These are phyloP conservation scores for Carollia perspicillata DNA, from an alignment of 2,113 vertebrate species.

Conservation along the genomic window DNA sequence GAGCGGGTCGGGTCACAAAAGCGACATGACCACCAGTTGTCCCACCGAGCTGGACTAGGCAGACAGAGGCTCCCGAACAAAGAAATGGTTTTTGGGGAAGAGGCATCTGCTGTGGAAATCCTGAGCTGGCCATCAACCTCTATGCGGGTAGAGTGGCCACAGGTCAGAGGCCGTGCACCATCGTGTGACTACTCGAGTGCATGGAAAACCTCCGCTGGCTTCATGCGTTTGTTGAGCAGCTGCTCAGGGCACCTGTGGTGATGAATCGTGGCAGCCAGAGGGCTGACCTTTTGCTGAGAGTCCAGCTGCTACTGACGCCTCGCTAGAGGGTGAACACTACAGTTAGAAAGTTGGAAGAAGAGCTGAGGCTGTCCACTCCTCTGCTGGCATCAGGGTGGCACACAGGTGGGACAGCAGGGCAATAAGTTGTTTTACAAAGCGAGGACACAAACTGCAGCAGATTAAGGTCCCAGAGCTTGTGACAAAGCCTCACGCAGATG, in stretches of 20 bases:
- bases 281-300: background rate
- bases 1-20: background rate
- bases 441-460: background rate
- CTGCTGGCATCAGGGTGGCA: too few species aligned
- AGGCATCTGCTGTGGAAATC: background rate
- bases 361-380: background rate
- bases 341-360: background rate
- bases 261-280: rapidly evolving
- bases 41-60: background rate
- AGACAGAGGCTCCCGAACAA: background rate
- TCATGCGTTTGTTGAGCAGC: background rate
- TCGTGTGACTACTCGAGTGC: background rate
- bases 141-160: background rate
- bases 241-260: background rate
- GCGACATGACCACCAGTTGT: background rate
- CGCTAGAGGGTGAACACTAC: background rate
- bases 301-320: background rate
- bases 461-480: background rate
- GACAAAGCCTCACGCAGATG: background rate
- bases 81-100: background rate
- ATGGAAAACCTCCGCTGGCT: background rate
- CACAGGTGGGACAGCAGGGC: background rate
- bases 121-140: background rate
- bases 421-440: background rate
- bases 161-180: background rate